phyloP scores from a whole-genome alignment of 2,888 invertebrate genomes.

The Amorpha juglandis region DNA sequence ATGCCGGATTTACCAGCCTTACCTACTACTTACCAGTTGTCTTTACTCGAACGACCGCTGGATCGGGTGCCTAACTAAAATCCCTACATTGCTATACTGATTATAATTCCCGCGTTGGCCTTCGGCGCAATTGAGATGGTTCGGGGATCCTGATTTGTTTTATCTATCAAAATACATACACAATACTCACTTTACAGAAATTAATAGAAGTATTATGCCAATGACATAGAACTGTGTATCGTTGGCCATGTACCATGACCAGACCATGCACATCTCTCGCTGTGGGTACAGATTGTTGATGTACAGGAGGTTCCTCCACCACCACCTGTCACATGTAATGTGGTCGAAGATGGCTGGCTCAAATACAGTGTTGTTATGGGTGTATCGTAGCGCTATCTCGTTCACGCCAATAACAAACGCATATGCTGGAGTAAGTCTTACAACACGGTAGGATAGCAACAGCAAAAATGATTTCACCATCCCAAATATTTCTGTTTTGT shows the following conservation, averaged over 20 bases:
- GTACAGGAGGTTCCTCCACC: constrained; percentile 94
- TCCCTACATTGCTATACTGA: too few species aligned
- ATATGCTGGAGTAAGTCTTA: constrained; percentile 92
- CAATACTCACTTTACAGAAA: constrained; percentile 87
- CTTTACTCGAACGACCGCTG: too few species aligned
- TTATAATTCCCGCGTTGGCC: too few species aligned
- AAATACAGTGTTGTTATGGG: constrained; percentile 89
- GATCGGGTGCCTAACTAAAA: too few species aligned
- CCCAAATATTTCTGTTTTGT: constrained; percentile 62
- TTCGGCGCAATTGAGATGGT: too few species aligned
- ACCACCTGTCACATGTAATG: constrained; percentile 89
- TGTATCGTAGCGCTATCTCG: constrained; percentile 88
- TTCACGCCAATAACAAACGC: constrained; percentile 90
- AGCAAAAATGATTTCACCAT: constrained; percentile 79
- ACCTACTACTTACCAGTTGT: too few species aligned
- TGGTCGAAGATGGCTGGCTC: constrained; percentile 89
- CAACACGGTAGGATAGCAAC: constrained; percentile 83
- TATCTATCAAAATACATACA: neutral
- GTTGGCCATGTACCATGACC: constrained; percentile 93
- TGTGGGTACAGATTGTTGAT: constrained; percentile 92
- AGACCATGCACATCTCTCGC: constrained; percentile 91
- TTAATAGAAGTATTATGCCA: constrained; percentile 86
- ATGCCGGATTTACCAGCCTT: too few species aligned
- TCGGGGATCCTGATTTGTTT: too few species aligned
- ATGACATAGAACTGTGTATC: constrained; percentile 91